Evolutionary conservation across 2,113 vertebrate species (phyloP).

Genomic region (Thymallus thymallus): DNA sequence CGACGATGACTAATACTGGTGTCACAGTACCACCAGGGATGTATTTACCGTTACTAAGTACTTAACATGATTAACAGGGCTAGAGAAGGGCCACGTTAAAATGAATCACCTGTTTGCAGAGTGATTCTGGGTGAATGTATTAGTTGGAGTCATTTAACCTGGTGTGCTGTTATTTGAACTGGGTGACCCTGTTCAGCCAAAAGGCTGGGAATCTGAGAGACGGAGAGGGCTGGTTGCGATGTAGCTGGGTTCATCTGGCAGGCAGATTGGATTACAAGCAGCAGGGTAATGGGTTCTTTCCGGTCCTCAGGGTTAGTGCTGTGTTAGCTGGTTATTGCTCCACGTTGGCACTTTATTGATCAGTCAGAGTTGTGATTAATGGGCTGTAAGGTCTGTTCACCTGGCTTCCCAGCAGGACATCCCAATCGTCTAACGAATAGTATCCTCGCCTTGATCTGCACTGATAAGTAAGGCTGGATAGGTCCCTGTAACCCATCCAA

Average conservation of each 20-base stretch:
- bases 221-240: not conserved
- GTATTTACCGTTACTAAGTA: not conserved
- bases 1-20: not conserved
- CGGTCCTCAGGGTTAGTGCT: not conserved
- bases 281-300: not conserved
- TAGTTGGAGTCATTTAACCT: not conserved
- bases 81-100: not conserved
- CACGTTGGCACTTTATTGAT: constrained; percentile 2
- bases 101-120: not conserved
- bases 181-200: not conserved
- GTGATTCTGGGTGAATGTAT: not conserved
- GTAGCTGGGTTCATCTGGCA: not conserved
- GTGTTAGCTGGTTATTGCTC: not conserved
- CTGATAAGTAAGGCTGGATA: not conserved
- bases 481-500: not conserved
- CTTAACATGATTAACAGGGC: not conserved
- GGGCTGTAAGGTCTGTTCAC: not conserved
- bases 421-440: not conserved
- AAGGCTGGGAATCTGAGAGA: not conserved
- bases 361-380: not conserved
- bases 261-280: constrained; percentile 5
- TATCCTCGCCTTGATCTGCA: not conserved
- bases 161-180: not conserved
- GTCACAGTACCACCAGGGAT: not conserved
- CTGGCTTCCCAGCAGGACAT: not conserved